phyloP scores from a whole-genome alignment of 2,888 invertebrate genomes.

The Ichneumoninae sp. region DNA sequence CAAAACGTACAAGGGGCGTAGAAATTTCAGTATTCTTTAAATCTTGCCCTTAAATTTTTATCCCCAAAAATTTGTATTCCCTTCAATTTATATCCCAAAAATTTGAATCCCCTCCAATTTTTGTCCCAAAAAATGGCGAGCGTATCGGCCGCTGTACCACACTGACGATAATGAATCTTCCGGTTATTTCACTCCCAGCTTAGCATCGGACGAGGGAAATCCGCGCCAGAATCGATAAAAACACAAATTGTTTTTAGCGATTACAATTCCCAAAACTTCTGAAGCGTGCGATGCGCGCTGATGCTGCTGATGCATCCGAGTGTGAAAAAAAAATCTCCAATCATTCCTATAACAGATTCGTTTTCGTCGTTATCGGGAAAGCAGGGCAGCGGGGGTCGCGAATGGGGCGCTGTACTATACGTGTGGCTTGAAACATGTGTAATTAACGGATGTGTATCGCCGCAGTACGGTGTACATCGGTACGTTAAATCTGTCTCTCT shows the following conservation, averaged over 20 bases:
- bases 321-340: slow-evolving; percentile 1
- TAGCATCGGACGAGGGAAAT: neutral
- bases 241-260: neutral
- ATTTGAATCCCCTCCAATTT: no score
- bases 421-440: neutral
- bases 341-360: neutral
- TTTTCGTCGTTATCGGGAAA: neutral
- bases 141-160: no score
- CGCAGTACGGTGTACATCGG: slow-evolving; percentile 1
- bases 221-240: neutral
- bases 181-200: neutral
- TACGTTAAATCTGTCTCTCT: neutral
- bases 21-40: no score
- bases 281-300: neutral
- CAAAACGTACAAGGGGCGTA: no score
- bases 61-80: no score
- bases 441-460: neutral
- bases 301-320: slow-evolving; percentile 1
- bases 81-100: no score
- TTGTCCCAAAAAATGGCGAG: neutral
- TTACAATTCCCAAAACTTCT: neutral
- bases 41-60: no score
- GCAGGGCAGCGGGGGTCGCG: neutral
- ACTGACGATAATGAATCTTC: neutral
- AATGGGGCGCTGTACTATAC: neutral